phyloP scores from a whole-genome alignment of 2,797 vertebrate genomes.

The Scolopax bukidnonensis region DNA sequence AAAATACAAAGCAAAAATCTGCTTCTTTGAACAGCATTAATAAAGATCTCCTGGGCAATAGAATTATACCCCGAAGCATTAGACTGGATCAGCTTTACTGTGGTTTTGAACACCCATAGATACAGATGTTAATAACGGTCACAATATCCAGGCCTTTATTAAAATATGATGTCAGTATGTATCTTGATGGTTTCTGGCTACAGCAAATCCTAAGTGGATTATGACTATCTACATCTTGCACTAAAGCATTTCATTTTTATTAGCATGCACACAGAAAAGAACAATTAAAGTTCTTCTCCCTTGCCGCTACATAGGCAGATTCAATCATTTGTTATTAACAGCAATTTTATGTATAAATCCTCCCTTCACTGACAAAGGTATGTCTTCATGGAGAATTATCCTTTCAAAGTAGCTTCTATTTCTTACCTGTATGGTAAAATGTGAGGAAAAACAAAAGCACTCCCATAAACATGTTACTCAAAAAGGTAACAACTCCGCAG shows the following conservation, averaged over 20 bases:
- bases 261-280: constrained; percentile 1
- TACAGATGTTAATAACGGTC: neutral
- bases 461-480: constrained; percentile 94
- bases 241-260: neutral
- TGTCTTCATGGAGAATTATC: neutral
- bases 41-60: neutral
- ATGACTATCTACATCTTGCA: neutral
- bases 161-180: neutral
- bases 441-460: constrained; percentile 94
- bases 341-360: neutral
- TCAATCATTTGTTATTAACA: neutral
- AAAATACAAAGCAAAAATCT: neutral
- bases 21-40: neutral
- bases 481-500: constrained; percentile 95
- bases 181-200: neutral
- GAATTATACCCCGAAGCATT: neutral
- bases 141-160: neutral
- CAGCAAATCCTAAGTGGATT: neutral
- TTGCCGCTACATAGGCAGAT: neutral
- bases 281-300: neutral
- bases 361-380: neutral
- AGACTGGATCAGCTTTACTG: neutral
- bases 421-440: constrained; percentile 93
- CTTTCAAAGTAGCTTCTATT: neutral
- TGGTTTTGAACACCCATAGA: neutral